Evolutionary conservation across 2,113 vertebrate species (phyloP), one percentile per base, ranked within the genome.

Genomic region (Pseudopipra pipra): DNA sequence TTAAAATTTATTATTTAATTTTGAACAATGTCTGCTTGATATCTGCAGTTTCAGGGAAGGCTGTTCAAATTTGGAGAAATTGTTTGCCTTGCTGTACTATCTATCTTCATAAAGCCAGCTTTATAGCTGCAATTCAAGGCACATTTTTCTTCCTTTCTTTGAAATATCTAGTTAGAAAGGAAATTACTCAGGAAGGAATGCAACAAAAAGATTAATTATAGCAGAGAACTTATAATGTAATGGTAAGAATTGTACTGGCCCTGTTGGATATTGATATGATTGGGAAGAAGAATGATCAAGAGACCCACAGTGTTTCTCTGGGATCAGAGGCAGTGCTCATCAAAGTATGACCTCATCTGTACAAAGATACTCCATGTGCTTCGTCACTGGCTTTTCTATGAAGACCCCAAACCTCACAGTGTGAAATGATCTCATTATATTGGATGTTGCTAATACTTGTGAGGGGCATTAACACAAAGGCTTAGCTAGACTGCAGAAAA

Each of bases 141-240:
- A 90, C 67, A 46, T 94, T 96, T 96, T 93, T 88, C 44, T 91
- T 93, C 66, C 30, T 76, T 14, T 68, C 66, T 80, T 88, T 96
- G 92, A 95, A 96, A 88, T 90, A 90, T 47, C 51, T 95, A 88
- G 65, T 87, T 95, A 85, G 86, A 85, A 93, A 92, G 43, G 62
- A 92, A 96, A 93, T 86, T 80, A 86, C 56, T 96, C 80, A 89
- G 58, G 87, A 80, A 85, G 73, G 62, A 89, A 28, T 35, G 54
- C 71, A 72, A 93, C 76, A 94, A 76, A 94, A 94, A 91, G 82
- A 94, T 65, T 90, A 95, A 97, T 96, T 96, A 87, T 72, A 75
- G 61, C 59, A 62, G 52, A 89, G 41, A 62, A 56, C 63, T 91
- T 91, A 46, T 9, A 90, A 67, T 74, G 63, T 65, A 85, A 79